These are phyloP conservation scores for Crypturellus undulatus DNA, from an alignment of 2,113 vertebrate species.

Conservation along the genomic window DNA sequence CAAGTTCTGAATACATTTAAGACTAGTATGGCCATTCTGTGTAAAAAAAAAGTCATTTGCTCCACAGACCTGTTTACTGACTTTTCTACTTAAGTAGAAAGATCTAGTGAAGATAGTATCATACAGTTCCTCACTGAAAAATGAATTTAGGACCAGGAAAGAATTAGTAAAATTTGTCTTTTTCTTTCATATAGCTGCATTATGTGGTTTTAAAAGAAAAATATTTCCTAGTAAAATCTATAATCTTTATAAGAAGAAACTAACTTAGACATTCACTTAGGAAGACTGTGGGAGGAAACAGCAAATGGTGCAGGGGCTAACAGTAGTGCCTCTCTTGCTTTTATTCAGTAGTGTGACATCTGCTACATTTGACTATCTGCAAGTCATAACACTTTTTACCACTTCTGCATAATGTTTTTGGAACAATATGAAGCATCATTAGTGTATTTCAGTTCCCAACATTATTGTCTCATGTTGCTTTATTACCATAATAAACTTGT, in stretches of 20 bases:
- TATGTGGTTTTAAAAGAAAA: not conserved
- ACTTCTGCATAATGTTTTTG: slow-evolving; percentile 68
- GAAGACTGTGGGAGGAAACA: not conserved
- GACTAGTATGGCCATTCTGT: not conserved
- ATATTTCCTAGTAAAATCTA: not conserved
- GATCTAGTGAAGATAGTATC: not conserved
- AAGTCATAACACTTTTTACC: slow-evolving; percentile 59
- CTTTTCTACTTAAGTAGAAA: not conserved
- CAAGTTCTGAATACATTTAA: not conserved
- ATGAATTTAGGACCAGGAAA: not conserved
- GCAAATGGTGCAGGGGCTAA: not conserved
- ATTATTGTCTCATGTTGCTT: slow-evolving; percentile 78
- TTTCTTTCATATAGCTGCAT: not conserved
- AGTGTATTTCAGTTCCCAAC: slow-evolving; percentile 58
- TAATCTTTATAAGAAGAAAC: not conserved
- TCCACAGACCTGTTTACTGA: not conserved
- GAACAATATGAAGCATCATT: slow-evolving; percentile 70
- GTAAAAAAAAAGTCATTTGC: not conserved
- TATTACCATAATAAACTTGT: slow-evolving; percentile 82
- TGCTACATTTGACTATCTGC: slow-evolving; percentile 39
- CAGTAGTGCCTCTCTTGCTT: not conserved
- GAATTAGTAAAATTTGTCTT: not conserved
- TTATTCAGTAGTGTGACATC: slow-evolving; percentile 48
- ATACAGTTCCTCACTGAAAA: not conserved
- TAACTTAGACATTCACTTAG: not conserved